Base-by-base conservation (phyloP, 2,888 invertebrate species). In the Mesodorylaimus sp. region DNA sequence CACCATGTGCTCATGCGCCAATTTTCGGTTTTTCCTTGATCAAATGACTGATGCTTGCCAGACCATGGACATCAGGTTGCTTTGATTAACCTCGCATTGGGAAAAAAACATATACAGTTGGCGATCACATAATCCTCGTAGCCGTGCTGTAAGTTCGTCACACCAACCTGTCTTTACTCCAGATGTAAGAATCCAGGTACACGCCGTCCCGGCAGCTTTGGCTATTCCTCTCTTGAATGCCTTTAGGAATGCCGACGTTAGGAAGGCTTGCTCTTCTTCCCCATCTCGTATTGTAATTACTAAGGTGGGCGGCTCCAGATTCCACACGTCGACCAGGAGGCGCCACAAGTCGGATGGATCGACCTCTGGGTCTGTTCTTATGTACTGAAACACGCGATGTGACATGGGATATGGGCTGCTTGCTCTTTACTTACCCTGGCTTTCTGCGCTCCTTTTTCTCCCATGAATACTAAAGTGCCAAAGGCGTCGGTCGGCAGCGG, bases 211-310 rank as follows among this genome's bases (percentile, higher is more conserved):
- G 13, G 95, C 95, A 25, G 93, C 93, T 68, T 89, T 91, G 45
- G 95, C 73, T 48, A 97, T 75, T 23, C 95, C 97, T 68, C 88
- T 87, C 52, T 89, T 77, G 52, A 97, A 78, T 50, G 91, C 84
- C 66, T 89, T 84, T 68, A 89, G 91, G 56, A 95, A 97, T 75
- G 97, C 95, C 39, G 88, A 83, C 61, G 91, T 86, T 53, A 97
- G 75, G 63, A 89, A 87, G 2, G 91, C 83, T 68, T 89, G 89
- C 75, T 97, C 95, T 39, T 88, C 83, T 62, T 91, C 86, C 54
- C 95, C 95, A 42, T 95, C 95, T 66, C 93, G 91, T 53, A 97
- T 85, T 25, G 93, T 89, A 66, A 97, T 93, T 60, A 97, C 78
- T 53, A 97, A 77, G 70, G 93, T 93, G 29, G 97, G 97, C 56